phyloP scores from a whole-genome alignment of 2,113 vertebrate genomes.

The Cisticola juncidis region DNA sequence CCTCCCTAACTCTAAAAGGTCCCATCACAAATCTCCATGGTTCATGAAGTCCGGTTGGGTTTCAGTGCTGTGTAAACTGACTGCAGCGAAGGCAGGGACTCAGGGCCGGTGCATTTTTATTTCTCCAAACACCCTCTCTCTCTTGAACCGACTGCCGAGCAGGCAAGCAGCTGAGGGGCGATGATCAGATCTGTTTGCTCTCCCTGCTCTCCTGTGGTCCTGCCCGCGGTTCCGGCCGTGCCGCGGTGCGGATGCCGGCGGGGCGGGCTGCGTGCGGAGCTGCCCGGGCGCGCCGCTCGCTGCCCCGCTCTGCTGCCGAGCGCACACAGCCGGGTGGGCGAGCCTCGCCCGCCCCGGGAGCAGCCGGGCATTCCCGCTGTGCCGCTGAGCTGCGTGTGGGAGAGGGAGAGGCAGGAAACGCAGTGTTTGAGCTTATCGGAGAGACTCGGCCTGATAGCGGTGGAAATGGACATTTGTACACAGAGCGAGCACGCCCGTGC shows the following conservation, averaged over 20 bases:
- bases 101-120: not conserved
- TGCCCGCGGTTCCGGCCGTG: not conserved
- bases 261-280: accelerated
- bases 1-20: not conserved
- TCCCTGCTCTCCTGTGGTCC: accelerated
- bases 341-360: accelerated
- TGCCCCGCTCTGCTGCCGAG: accelerated
- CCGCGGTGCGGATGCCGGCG: accelerated
- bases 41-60: not conserved
- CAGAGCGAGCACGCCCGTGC: accelerated
- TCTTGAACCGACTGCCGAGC: not conserved
- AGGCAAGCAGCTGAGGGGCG: accelerated
- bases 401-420: not conserved
- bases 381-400: not conserved
- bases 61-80: not conserved
- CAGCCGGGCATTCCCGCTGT: not conserved
- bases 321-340: not conserved
- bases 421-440: not conserved
- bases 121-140: not conserved
- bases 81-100: not conserved
- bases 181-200: accelerated
- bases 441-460: not conserved
- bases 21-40: not conserved
- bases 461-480: not conserved
- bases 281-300: too few relatives aligned